Base-by-base conservation (phyloP, 2,888 invertebrate genomes). In the Pandemis heparana region DNA sequence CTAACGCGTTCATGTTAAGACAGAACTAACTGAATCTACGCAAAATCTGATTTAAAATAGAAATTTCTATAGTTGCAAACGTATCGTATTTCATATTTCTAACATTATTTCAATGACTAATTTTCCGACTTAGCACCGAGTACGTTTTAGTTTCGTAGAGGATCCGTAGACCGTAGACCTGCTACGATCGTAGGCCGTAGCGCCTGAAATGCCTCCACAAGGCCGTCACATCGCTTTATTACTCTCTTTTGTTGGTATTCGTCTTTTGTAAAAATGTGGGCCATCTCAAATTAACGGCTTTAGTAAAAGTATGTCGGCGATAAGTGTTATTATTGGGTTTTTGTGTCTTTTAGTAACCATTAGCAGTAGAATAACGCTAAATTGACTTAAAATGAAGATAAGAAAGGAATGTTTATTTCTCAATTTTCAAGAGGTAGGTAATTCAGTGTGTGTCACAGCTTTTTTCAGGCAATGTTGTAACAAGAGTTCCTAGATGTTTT, bases 191-290 rank as follows among this genome's bases (percentile, higher is more conserved):
- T 79, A 71, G 71, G 71, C 68, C 70, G 77, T 78, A 80, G 48
- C 48, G n/a, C 48, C 43, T 48, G 73, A 72, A 79, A 77, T 77
- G 85, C 79, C 78, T 79, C 79, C 81, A 80, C 87, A 89, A 90
- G 89, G 88, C 84, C 85, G 78, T 63, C 74, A 69, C 80, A 88
- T 85, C 85, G 81, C 82, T 85, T 85, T 87, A 87, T 85, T 86
- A 86, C 74, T 75, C 76, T 65, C 87, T 87, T 86, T 91, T 92
- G 91, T 92, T 85, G 80, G 79, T 81, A 83, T 78, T 72, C 74
- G 71, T 32, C 65, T 65, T 88, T 92, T 92, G 88, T 92, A 83
- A 76, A 77, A 87, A 92, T 89, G 80, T 91, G 83, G 88, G 87
- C 80, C 88, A 83, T 76, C 79, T 80, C 82, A 85, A 86, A 89